Percentiles rank a stretch among this genome's conserved stretches.
These are phyloP conservation scores for Neodiprion pinetum DNA, from an alignment of 1,140 invertebrate genomes.

Conservation along the genomic window DNA sequence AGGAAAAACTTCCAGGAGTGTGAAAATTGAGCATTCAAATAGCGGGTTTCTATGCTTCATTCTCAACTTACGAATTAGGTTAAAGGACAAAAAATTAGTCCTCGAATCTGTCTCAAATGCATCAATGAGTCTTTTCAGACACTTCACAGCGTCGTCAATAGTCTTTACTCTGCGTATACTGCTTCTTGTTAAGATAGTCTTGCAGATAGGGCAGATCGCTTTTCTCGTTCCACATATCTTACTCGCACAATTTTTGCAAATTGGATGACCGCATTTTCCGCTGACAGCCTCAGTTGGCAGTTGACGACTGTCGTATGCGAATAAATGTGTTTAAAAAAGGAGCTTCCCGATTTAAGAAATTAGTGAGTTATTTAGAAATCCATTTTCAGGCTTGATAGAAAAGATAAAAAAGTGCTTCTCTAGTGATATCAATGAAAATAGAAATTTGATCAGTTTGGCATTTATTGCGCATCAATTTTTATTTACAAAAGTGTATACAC, in stretches of 20 bases:
- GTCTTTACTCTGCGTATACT: slow-evolving; percentile 28
- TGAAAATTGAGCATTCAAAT: too few relatives aligned
- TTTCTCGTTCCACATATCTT: slow-evolving; percentile 21
- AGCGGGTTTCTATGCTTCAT: too few relatives aligned
- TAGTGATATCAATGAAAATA: too few relatives aligned
- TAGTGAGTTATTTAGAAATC: too few relatives aligned
- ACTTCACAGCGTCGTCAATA: slow-evolving; percentile 16
- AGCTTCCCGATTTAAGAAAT: too few relatives aligned
- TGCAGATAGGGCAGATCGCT: slow-evolving; percentile 36
- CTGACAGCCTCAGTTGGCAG: slow-evolving; percentile 28
- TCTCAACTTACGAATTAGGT: too few relatives aligned
- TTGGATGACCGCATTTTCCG: slow-evolving; percentile 40
- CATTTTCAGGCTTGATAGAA: background rate
- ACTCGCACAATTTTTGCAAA: slow-evolving; percentile 33
- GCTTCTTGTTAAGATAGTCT: slow-evolving; percentile 22
- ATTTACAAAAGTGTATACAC: too few relatives aligned
- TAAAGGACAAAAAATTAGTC: slow-evolving; percentile 30
- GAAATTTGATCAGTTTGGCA: too few relatives aligned
- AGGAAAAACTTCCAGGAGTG: too few relatives aligned
- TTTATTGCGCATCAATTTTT: too few relatives aligned
- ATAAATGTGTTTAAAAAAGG: too few relatives aligned
- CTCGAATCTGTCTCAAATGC: slow-evolving; percentile 28
- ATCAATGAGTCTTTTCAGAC: slow-evolving; percentile 19
- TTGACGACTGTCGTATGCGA: slow-evolving; percentile 26
- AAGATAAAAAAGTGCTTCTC: slow-evolving; percentile 5